Evolutionary conservation across 1,140 invertebrate species (phyloP).

Genomic region (Achatina immaculata): DNA sequence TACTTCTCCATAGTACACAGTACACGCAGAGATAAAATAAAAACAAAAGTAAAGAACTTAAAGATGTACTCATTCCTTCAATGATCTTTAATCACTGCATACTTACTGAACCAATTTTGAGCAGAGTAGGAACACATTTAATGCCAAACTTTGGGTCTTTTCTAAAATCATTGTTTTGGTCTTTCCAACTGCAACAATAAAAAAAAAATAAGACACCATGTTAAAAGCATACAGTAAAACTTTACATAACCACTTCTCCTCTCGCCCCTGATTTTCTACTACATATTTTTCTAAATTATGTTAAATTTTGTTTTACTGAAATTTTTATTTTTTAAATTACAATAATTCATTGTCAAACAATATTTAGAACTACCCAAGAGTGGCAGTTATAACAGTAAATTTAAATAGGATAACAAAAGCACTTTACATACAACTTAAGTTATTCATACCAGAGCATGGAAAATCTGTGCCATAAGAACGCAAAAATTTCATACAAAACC

Average conservation of each 20-base stretch:
- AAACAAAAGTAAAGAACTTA: neutral
- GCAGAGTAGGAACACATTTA: neutral
- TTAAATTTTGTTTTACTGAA: neutral
- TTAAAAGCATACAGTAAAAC: neutral
- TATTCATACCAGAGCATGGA: no score
- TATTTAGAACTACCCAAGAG: neutral
- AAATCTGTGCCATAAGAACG: no score
- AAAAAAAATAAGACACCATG: neutral
- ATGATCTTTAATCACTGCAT: no score
- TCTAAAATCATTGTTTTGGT: slow-evolving; percentile 18
- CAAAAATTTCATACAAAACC: no score
- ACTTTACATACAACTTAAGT: no score
- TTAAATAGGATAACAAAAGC: no score
- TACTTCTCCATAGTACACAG: no score
- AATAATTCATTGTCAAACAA: neutral
- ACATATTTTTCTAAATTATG: neutral
- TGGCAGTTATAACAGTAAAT: no score
- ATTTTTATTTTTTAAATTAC: neutral
- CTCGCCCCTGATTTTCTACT: neutral
- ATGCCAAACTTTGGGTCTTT: slow-evolving; percentile 16
- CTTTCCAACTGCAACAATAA: slow-evolving; percentile 14
- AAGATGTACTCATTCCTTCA: no score
- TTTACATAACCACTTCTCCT: neutral
- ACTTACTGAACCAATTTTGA: slow-evolving; percentile 16
- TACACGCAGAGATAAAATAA: no score